A percentile compares a stretch with the other conserved stretches of the same genome.
Evolutionary conservation across 2,113 vertebrate genomes (phyloP).

Genomic region (Pterophyllum scalare): DNA sequence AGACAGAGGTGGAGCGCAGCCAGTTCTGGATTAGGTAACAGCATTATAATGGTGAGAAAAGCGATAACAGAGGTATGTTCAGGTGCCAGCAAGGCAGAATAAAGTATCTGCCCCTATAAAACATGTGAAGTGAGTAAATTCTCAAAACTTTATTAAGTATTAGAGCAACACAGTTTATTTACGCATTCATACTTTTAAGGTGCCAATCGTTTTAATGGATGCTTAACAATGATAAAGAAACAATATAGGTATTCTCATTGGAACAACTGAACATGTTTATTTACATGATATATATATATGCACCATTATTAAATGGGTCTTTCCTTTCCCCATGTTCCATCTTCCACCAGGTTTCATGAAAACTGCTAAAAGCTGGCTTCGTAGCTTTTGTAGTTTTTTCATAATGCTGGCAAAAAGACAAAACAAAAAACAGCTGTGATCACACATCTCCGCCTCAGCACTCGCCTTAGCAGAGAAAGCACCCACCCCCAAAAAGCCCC

Average conservation of each 20-base stretch:
- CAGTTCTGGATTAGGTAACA: background rate
- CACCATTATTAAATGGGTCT: background rate
- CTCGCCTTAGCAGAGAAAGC: background rate
- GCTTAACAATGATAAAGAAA: background rate
- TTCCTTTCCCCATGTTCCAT: background rate
- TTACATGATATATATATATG: background rate
- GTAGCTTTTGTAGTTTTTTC: background rate
- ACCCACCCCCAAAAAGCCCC: background rate
- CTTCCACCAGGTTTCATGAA: background rate
- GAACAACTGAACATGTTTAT: background rate
- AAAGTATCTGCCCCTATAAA: background rate
- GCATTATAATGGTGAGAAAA: background rate
- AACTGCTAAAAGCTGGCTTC: background rate
- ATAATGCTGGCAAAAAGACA: background rate
- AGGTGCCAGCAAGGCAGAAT: background rate
- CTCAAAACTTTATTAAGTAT: fast-evolving
- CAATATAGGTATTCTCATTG: background rate
- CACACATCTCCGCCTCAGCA: background rate
- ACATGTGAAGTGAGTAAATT: background rate
- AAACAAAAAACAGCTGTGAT: background rate
- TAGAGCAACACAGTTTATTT: background rate
- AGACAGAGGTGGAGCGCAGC: background rate
- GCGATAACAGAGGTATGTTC: background rate
- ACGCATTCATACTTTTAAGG: background rate
- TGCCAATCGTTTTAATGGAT: background rate